Percentiles rank a stretch among this genome's conserved stretches.
Conservation (phyloP, 2,888 invertebrate genomes). For the Apamea crenata region DNA sequence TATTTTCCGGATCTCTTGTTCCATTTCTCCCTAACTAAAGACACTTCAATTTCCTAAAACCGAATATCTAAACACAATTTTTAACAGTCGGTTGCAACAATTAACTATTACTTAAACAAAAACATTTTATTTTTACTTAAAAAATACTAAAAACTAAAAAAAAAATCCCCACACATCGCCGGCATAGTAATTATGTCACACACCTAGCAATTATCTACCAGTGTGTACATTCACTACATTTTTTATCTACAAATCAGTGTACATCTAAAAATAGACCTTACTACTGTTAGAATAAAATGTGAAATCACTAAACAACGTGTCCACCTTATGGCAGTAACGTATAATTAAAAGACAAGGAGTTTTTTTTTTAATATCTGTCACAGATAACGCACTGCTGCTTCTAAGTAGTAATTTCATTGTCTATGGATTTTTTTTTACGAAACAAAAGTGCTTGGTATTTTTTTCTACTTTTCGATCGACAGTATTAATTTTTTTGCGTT, state of each 20-base stretch:
- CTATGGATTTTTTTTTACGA: slow-evolving; percentile 64
- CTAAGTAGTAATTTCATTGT: slow-evolving; percentile 73
- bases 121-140: slow-evolving; percentile 66
- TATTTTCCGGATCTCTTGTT: not conserved
- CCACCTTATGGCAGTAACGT: slow-evolving; percentile 70
- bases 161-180: slow-evolving; percentile 69
- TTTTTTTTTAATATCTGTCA: slow-evolving; percentile 77
- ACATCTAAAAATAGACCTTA: slow-evolving; percentile 72
- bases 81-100: slow-evolving; percentile 43
- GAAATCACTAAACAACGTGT: slow-evolving; percentile 55
- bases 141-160: slow-evolving; percentile 69
- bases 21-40: not conserved
- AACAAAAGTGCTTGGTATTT: slow-evolving; percentile 50
- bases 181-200: slow-evolving; percentile 82
- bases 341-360: slow-evolving; percentile 78
- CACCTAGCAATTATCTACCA: slow-evolving; percentile 78
- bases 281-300: slow-evolving; percentile 61
- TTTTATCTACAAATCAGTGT: slow-evolving; percentile 75
- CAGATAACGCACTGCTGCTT: slow-evolving; percentile 75
- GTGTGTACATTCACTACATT: slow-evolving; percentile 72
- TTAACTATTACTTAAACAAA: slow-evolving; percentile 64
- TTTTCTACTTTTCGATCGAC: slow-evolving; percentile 24
- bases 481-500: slow-evolving; percentile 45
- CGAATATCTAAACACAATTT: slow-evolving; percentile 24
- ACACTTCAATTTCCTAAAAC: slow-evolving; percentile 13